phyloP scores from a whole-genome alignment of 2,797 vertebrate genomes.

The Kryptolebias ocellatus region DNA sequence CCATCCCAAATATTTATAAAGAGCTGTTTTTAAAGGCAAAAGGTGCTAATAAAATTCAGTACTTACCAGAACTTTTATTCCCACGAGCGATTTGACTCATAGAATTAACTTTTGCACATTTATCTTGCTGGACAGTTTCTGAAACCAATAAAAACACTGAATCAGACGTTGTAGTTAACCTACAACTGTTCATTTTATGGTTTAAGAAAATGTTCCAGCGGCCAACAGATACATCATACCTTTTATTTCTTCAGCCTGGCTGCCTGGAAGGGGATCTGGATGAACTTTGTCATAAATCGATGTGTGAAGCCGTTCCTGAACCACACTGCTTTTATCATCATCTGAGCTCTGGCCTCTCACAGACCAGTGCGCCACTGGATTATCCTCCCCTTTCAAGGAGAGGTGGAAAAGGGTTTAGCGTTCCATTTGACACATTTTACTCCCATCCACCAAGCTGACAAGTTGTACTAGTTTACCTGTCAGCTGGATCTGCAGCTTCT shows the following conservation, averaged over 20 bases:
- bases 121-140: conserved; percentile 18
- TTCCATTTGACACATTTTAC: no score
- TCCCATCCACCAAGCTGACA: no score
- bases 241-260: background rate
- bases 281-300: background rate
- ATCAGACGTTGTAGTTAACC: background rate
- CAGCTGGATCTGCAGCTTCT: background rate
- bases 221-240: no score
- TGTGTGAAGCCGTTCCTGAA: background rate
- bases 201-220: no score
- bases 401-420: no score
- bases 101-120: background rate
- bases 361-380: no score
- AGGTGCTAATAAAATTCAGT: background rate
- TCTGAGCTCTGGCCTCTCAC: no score
- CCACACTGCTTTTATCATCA: background rate
- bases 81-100: background rate
- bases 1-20: no score
- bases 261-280: background rate
- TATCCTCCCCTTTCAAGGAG: background rate
- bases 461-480: conserved; percentile 15
- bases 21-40: background rate
- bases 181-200: no score
- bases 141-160: background rate
- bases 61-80: conserved; percentile 9